phyloP scores from a whole-genome alignment of 2,113 vertebrate genomes.

The Silurus glanis region DNA sequence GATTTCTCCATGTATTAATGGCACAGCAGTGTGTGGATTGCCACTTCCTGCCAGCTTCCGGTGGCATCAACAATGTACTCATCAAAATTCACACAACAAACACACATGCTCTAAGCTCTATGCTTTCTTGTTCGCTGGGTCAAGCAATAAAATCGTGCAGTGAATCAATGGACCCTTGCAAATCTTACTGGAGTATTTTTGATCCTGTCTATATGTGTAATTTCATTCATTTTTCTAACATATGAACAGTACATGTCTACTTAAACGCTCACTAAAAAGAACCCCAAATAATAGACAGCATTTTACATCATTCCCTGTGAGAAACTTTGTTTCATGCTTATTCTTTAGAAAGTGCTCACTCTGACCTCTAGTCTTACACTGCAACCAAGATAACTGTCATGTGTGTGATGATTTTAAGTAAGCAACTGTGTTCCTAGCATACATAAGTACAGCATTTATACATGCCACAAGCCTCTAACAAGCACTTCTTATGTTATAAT shows the following conservation, averaged over 20 bases:
- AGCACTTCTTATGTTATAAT: neutral
- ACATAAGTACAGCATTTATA: neutral
- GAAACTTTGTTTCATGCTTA: neutral
- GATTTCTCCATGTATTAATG: constrained; percentile 45
- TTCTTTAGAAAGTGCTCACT: neutral
- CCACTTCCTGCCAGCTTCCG: neutral
- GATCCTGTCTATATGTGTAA: neutral
- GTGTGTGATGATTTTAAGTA: neutral
- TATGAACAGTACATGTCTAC: neutral
- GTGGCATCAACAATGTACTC: constrained; percentile 38
- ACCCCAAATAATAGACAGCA: neutral
- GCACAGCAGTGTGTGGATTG: neutral
- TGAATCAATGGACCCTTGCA: constrained; percentile 38
- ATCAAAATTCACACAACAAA: neutral
- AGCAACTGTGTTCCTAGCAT: neutral
- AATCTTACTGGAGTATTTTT: neutral
- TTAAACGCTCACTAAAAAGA: neutral
- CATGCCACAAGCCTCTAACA: neutral
- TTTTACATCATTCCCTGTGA: neutral
- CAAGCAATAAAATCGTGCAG: constrained; percentile 25
- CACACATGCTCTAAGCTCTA: constrained; percentile 2
- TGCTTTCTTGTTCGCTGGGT: constrained; percentile 1
- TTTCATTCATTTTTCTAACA: neutral
- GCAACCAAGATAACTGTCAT: neutral
- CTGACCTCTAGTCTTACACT: neutral